Evolutionary conservation across 1,140 invertebrate genomes (phyloP), one percentile per base, ranked within the genome.

Genomic region (Camponotus pennsylvanicus): DNA sequence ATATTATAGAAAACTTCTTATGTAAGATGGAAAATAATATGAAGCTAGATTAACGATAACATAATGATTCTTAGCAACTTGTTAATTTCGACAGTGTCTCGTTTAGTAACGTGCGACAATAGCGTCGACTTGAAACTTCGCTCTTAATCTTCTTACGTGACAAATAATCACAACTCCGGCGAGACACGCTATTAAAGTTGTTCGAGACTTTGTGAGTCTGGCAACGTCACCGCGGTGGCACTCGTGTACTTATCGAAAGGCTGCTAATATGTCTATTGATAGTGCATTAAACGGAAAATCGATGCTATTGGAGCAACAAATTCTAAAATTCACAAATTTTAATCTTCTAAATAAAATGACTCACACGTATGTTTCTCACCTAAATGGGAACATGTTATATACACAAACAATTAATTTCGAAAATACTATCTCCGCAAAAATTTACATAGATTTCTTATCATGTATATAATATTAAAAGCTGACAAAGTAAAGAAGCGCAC

Each of bases 71-170:
- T 52, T 37, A 66, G 42, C 78, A 82, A 82, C 78, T 82, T 82
- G 49, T 82, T 71, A 82, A 82, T 82, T 82, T 63, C 69, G 69
- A 75, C 55, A 63, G 55, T 21, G 69, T 61, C 64, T 80, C 40
- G 55, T 83, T 73, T 75, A 75, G 55, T 61, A 75, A 57, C 34
- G 40, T 6, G 67, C 67, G 67, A 73, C 67, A 82, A 82, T 82
- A 82, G 55, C 67, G 55, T 32, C 79, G 34, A 32, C 42, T 18
- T 55, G 55, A 83, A 83, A 83, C 69, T 83, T 83, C 34, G 69
- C 79, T 75, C 55, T 83, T 83, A 83, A 83, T 83, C 79, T 83
- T 73, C 79, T 83, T 83, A 83, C 79, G 79, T 37, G 79, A 83
- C 79, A 83, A 83, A 83, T 83, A 83, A 83, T 83, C 69, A 66